phyloP scores from a whole-genome alignment of 2,888 invertebrate genomes.

The Scaptomyza tumidula region DNA sequence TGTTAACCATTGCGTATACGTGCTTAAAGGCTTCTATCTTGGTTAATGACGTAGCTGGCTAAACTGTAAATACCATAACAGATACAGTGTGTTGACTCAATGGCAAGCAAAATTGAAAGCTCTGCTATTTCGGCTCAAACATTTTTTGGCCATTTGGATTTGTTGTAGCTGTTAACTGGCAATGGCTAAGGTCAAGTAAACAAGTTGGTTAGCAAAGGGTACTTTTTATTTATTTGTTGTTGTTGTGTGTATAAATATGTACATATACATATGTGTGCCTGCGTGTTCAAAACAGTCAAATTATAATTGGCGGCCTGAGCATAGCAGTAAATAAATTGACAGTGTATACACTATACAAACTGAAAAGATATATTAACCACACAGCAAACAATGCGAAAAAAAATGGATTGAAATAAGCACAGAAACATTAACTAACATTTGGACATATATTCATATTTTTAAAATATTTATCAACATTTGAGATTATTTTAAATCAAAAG shows the following conservation, averaged over 20 bases:
- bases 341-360: slow-evolving; percentile 13
- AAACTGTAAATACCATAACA: slow-evolving; percentile 4
- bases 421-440: too few relatives aligned
- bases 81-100: neutral
- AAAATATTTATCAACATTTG: too few relatives aligned
- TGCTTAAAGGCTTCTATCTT: slow-evolving; percentile 24
- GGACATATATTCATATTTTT: too few relatives aligned
- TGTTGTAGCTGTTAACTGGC: slow-evolving; percentile 39
- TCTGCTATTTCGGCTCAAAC: slow-evolving; percentile 21
- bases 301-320: slow-evolving; percentile 39
- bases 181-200: slow-evolving; percentile 70
- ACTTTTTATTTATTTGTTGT: neutral
- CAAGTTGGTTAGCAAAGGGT: slow-evolving; percentile 22
- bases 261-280: slow-evolving; percentile 8
- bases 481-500: neutral
- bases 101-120: slow-evolving; percentile 8
- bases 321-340: slow-evolving; percentile 26
- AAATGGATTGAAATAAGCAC: too few relatives aligned
- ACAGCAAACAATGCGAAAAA: neutral
- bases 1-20: slow-evolving; percentile 9
- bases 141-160: neutral
- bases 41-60: slow-evolving; percentile 41
- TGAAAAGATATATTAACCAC: slow-evolving; percentile 4
- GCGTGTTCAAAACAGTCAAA: slow-evolving; percentile 48
- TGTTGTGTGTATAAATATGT: neutral